Conservation (phyloP, 2,797 vertebrate genomes). For the Emys orbicularis region DNA sequence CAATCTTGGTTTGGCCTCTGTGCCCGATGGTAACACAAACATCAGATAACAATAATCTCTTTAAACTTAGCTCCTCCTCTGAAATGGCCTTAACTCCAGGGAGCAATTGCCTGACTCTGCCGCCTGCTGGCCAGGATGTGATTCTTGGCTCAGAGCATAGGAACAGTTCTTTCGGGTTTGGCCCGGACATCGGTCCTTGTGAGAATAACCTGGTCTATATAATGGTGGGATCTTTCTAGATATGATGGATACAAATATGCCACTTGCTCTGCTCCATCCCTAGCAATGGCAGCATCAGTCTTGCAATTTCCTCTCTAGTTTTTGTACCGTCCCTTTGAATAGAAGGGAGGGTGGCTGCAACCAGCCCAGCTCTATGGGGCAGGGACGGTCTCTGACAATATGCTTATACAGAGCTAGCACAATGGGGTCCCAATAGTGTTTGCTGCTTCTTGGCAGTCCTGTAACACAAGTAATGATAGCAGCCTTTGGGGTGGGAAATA, state of each 20-base stretch:
- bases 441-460: not conserved
- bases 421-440: not conserved
- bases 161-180: conserved; percentile 59
- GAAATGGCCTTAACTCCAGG: conserved; percentile 9
- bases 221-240: conserved; percentile 43
- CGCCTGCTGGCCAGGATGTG: conserved; percentile 65
- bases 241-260: not conserved
- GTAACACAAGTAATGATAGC: not conserved
- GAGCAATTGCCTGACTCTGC: conserved; percentile 33
- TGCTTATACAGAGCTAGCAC: not conserved
- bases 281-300: not conserved
- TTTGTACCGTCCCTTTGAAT: not conserved
- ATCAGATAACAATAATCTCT: not conserved
- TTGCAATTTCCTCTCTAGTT: not conserved
- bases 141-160: conserved; percentile 58
- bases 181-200: not conserved
- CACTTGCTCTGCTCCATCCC: not conserved
- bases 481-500: not conserved
- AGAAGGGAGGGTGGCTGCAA: not conserved
- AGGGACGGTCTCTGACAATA: not conserved
- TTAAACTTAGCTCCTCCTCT: conserved; percentile 9
- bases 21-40: not conserved
- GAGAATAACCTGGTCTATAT: conserved; percentile 11
- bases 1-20: not conserved
- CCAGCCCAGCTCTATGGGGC: not conserved